Conservation (phyloP, 1,140 invertebrate genomes). For the Trypoxylus dichotomus region DNA sequence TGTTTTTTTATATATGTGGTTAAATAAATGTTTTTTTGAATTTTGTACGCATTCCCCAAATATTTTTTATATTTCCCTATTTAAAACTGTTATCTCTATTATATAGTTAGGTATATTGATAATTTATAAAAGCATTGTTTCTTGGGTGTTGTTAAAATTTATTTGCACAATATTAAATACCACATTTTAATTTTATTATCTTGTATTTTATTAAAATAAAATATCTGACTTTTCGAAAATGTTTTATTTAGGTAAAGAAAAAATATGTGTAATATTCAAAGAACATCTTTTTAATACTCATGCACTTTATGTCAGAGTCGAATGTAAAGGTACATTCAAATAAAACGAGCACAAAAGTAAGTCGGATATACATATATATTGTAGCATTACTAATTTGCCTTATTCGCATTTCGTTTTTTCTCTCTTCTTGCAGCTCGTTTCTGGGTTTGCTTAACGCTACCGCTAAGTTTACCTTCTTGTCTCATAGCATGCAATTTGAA, state of each 20-base stretch:
- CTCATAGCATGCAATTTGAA: conserved; percentile 55
- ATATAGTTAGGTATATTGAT: too few relatives aligned
- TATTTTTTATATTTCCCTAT: too few relatives aligned
- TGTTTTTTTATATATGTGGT: too few relatives aligned
- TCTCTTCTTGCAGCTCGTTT: conserved; percentile 50
- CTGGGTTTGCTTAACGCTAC: conserved; percentile 50
- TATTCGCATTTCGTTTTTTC: conserved; percentile 13
- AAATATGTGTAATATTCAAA: neutral
- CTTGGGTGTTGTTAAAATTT: too few relatives aligned
- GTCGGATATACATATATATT: conserved; percentile 7
- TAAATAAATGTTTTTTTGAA: too few relatives aligned
- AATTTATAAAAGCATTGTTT: too few relatives aligned
- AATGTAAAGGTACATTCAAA: neutral
- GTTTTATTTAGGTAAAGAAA: neutral
- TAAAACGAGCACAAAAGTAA: neutral
- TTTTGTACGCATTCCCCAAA: too few relatives aligned
- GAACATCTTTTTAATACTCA: too few relatives aligned
- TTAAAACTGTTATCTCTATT: too few relatives aligned
- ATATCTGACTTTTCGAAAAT: neutral
- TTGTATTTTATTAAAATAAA: neutral
- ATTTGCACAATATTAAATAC: too few relatives aligned
- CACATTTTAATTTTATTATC: neutral
- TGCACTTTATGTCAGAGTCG: neutral
- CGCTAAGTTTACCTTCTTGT: conserved; percentile 53
- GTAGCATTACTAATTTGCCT: neutral